phyloP scores from a whole-genome alignment of 2,797 vertebrate genomes.

The Pseudomugil gertrudae region DNA sequence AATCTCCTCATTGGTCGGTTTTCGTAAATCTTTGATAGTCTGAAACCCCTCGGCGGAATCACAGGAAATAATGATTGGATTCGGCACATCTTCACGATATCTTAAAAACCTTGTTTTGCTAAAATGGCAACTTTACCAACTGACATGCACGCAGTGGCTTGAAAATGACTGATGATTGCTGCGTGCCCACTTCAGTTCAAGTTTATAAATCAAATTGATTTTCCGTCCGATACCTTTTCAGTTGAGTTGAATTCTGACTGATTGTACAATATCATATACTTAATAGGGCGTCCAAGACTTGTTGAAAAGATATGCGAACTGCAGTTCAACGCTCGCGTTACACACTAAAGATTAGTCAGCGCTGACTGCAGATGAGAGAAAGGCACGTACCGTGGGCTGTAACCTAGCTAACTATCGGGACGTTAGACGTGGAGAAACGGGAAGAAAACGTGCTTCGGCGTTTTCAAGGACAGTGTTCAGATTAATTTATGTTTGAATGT shows the following conservation, averaged over 20 bases:
- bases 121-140: conserved; percentile 37
- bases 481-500: fast-evolving
- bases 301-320: conserved; percentile 7
- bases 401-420: conserved; percentile 39
- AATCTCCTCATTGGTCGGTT: fast-evolving
- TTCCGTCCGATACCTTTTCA: background rate
- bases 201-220: conserved; percentile 9
- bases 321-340: conserved; percentile 13
- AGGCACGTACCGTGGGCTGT: conserved; percentile 38
- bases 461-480: background rate
- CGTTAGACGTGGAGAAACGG: conserved; percentile 7
- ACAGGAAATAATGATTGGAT: background rate
- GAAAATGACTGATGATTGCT: background rate
- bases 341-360: conserved; percentile 29
- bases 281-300: background rate
- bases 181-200: conserved; percentile 40
- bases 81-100: conserved; percentile 15
- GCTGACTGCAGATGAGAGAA: conserved; percentile 23
- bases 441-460: background rate
- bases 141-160: background rate
- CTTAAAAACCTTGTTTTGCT: background rate
- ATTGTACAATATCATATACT: fast-evolving
- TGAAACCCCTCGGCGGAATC: fast-evolving
- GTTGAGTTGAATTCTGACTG: fast-evolving
- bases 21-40: fast-evolving